Evolutionary conservation across 2,888 invertebrate genomes (phyloP).

Genomic region (Acleris literana): DNA sequence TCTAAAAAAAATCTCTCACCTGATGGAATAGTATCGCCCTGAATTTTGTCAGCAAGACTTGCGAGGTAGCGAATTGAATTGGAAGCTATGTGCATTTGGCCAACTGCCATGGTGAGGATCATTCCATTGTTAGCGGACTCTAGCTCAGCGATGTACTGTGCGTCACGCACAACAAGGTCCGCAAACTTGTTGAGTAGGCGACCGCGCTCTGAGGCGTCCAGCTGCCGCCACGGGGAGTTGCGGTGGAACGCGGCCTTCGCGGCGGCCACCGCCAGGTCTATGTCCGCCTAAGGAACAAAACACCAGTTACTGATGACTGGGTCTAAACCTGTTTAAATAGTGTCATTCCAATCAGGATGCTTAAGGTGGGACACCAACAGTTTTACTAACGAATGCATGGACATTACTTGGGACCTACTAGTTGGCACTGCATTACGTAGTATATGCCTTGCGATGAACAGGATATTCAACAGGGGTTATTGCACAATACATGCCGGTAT

Average conservation of each 20-base stretch:
- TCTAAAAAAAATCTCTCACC: constrained; percentile 49
- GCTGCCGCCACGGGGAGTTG: constrained; percentile 89
- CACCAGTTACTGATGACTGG: neutral
- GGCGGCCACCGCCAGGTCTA: constrained; percentile 89
- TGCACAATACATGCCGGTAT: too few species aligned
- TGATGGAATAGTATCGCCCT: constrained; percentile 87
- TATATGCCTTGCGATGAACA: too few species aligned
- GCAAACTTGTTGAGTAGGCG: constrained; percentile 88
- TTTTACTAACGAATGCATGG: too few species aligned
- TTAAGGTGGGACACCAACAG: too few species aligned
- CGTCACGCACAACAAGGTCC: constrained; percentile 90
- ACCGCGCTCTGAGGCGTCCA: constrained; percentile 92
- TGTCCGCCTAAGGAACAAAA: constrained; percentile 80
- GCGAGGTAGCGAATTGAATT: constrained; percentile 89
- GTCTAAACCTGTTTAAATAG: too few species aligned
- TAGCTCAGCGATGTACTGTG: constrained; percentile 89
- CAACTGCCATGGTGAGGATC: constrained; percentile 85
- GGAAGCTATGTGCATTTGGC: constrained; percentile 76
- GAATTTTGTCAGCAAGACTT: constrained; percentile 95
- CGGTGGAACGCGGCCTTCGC: constrained; percentile 88
- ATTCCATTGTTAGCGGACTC: constrained; percentile 97
- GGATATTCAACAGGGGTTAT: too few species aligned
- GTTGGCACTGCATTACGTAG: too few species aligned
- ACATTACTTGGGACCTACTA: too few species aligned
- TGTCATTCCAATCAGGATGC: too few species aligned